Evolutionary conservation across 1,140 invertebrate genomes (phyloP).

Genomic region (Zaprionus vittiger): DNA sequence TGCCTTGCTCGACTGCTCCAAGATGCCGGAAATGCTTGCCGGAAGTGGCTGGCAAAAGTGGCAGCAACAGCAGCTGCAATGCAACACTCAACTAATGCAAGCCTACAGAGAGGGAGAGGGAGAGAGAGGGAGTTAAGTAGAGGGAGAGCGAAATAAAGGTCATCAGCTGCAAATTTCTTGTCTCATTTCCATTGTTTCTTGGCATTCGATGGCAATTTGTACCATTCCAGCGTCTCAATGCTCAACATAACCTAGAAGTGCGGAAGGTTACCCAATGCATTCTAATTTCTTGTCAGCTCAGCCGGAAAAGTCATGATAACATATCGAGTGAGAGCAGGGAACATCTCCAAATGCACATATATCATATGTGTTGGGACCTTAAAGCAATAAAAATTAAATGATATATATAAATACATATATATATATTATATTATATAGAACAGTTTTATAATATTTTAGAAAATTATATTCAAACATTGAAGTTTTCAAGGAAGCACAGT

Average conservation of each 20-base stretch:
- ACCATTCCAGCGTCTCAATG: slow-evolving; percentile 19
- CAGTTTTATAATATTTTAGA: too few relatives aligned
- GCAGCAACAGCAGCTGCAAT: slow-evolving; percentile 14
- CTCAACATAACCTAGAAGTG: background rate
- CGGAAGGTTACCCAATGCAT: background rate
- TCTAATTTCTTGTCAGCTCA: background rate
- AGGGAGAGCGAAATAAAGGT: background rate
- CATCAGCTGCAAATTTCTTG: slow-evolving; percentile 18
- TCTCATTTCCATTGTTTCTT: slow-evolving; percentile 26
- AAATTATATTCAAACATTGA: too few relatives aligned
- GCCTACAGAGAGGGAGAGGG: background rate
- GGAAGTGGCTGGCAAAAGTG: slow-evolving; percentile 40
- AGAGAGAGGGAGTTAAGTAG: background rate
- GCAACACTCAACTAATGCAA: slow-evolving; percentile 4
- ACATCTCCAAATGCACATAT: too few relatives aligned
- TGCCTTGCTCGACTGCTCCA: background rate
- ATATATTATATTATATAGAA: too few relatives aligned
- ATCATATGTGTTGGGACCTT: too few relatives aligned
- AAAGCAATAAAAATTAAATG: too few relatives aligned
- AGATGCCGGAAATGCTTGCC: slow-evolving; percentile 45
- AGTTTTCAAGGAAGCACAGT: too few relatives aligned
- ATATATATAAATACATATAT: too few relatives aligned
- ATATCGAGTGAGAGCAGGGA: too few relatives aligned
- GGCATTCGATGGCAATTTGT: slow-evolving; percentile 17
- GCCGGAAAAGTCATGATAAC: background rate